These are phyloP conservation scores for Nomada flava DNA, from an alignment of 2,888 invertebrate species.

Conservation along the genomic window DNA sequence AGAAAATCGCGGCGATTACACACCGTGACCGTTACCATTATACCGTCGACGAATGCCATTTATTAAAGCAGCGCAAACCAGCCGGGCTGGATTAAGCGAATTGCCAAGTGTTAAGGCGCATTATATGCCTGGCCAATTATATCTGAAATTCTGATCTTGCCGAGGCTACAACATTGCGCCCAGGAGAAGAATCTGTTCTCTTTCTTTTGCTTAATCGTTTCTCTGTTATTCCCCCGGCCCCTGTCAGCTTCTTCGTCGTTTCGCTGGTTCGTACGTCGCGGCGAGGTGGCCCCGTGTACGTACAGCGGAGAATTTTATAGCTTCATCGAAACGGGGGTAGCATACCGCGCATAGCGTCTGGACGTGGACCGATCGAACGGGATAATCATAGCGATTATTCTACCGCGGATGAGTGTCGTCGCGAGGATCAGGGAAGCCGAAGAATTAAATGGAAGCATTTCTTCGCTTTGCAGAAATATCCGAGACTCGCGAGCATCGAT, in stretches of 20 bases:
- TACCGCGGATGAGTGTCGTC: neutral
- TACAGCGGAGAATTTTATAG: conserved; percentile 39
- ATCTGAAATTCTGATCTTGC: conserved; percentile 56
- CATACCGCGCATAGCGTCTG: conserved; percentile 44
- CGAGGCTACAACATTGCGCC: conserved; percentile 12
- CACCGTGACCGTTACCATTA: conserved; percentile 73
- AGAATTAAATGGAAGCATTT: neutral
- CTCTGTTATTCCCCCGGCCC: neutral
- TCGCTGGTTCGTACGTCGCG: conserved; percentile 24
- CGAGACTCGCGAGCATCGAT: too few species aligned
- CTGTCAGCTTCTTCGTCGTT: conserved; percentile 1
- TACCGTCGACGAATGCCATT: conserved; percentile 70
- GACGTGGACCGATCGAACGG: conserved; percentile 34
- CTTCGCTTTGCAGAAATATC: too few species aligned
- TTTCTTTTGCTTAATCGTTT: neutral
- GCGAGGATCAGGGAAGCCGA: neutral
- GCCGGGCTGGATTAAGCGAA: conserved; percentile 56
- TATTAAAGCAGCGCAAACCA: conserved; percentile 61
- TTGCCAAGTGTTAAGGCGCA: conserved; percentile 60
- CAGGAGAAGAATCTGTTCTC: neutral
- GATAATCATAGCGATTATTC: conserved; percentile 46
- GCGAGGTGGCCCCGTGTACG: conserved; percentile 4
- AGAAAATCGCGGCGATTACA: conserved; percentile 72
- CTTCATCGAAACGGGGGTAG: conserved; percentile 37
- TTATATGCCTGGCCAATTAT: conserved; percentile 62